Evolutionary conservation across 2,797 vertebrate species (phyloP).

Genomic region (Vireo griseus): DNA sequence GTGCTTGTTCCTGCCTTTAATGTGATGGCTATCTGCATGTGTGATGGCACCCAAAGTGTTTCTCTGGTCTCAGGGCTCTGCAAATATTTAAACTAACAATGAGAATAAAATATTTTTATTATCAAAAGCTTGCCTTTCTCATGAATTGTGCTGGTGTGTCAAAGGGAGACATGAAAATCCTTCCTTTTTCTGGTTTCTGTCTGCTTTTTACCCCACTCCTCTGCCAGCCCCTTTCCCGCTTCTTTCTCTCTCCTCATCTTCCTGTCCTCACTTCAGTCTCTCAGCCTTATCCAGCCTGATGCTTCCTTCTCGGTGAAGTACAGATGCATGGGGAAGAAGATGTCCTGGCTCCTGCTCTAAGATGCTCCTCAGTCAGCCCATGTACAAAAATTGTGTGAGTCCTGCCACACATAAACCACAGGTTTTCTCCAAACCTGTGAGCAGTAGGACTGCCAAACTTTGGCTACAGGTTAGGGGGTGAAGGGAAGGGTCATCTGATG

Average conservation of each 20-base stretch:
- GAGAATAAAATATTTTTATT: slow-evolving; percentile 27
- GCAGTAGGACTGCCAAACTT: not conserved
- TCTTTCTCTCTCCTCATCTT: not conserved
- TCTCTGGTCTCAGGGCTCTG: slow-evolving; percentile 30
- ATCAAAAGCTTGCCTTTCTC: slow-evolving; percentile 32
- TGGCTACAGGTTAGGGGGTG: not conserved
- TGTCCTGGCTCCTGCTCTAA: not conserved
- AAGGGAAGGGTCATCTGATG: not conserved
- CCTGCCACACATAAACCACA: not conserved
- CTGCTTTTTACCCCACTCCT: not conserved
- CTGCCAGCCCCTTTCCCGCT: not conserved
- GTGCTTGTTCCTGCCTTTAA: slow-evolving; percentile 8
- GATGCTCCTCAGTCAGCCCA: not conserved
- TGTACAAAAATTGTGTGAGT: not conserved
- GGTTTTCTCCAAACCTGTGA: not conserved
- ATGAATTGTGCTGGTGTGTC: not conserved
- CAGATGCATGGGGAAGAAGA: not conserved
- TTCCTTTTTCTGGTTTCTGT: slow-evolving; percentile 25
- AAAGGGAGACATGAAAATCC: slow-evolving; percentile 1
- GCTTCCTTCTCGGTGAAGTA: not conserved
- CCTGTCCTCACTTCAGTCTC: not conserved
- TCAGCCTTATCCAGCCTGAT: not conserved
- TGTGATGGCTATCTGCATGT: not conserved
- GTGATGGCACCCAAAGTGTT: slow-evolving; percentile 1
- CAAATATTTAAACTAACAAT: slow-evolving; percentile 36